phyloP scores from a whole-genome alignment of 2,888 invertebrate genomes.

The Eucera pruinosa region DNA sequence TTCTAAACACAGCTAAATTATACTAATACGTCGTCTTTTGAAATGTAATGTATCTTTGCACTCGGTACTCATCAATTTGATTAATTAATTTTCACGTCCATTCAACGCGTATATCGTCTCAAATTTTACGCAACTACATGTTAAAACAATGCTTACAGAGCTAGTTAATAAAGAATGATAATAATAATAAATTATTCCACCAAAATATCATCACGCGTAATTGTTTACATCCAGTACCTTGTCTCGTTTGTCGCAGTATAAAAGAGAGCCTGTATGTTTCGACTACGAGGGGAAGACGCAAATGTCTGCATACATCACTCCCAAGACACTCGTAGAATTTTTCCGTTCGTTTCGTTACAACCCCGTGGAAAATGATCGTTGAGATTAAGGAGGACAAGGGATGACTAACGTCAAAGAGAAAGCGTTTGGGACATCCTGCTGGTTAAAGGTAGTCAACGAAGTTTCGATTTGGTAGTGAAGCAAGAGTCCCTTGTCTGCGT shows the following conservation, averaged over 20 bases:
- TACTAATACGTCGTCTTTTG: too few relatives aligned
- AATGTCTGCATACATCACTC: slow-evolving; percentile 72
- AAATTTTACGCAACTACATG: too few relatives aligned
- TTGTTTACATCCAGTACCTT: slow-evolving; percentile 1
- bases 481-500: slow-evolving; percentile 46
- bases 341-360: neutral
- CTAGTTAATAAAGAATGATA: too few relatives aligned
- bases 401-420: slow-evolving; percentile 41
- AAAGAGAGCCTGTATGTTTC: slow-evolving; percentile 45
- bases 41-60: too few relatives aligned
- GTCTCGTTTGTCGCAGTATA: slow-evolving; percentile 10
- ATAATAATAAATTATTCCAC: too few relatives aligned
- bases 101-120: too few relatives aligned
- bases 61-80: too few relatives aligned
- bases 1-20: too few relatives aligned
- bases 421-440: slow-evolving; percentile 32
- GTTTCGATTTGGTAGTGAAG: slow-evolving; percentile 61
- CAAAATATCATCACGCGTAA: too few relatives aligned
- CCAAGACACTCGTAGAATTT: slow-evolving; percentile 57
- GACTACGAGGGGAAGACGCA: too few relatives aligned
- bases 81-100: too few relatives aligned
- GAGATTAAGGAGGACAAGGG: slow-evolving; percentile 49
- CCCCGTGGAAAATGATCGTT: slow-evolving; percentile 21
- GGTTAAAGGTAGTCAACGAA: slow-evolving; percentile 54
- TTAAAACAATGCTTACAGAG: too few relatives aligned